phyloP scores from a whole-genome alignment of 2,797 vertebrate genomes.

The Lophura swinhoii region DNA sequence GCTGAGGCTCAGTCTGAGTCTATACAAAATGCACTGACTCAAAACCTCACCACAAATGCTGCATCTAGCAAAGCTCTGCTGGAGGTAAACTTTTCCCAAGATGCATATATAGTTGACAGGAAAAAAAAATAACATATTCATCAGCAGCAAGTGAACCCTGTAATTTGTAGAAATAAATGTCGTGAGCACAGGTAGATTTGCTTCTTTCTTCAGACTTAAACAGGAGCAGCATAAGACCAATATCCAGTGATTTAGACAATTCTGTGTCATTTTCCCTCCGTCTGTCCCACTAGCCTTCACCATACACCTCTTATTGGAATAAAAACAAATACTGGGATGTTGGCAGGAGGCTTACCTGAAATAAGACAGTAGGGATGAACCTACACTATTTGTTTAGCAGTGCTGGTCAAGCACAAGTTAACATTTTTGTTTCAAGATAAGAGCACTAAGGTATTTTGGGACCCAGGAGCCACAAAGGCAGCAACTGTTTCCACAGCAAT shows the following conservation, averaged over 20 bases:
- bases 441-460: background rate
- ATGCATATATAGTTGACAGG: background rate
- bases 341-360: background rate
- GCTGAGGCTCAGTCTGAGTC: conserved; percentile 8
- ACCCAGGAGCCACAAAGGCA: background rate
- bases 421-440: background rate
- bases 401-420: background rate
- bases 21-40: conserved; percentile 39
- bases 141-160: background rate
- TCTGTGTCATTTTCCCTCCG: background rate
- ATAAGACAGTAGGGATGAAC: background rate
- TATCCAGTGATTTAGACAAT: background rate
- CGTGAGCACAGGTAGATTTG: background rate
- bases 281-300: background rate
- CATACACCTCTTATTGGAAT: background rate
- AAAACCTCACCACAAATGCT: conserved; percentile 7
- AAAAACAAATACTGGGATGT: background rate
- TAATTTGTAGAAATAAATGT: conserved; percentile 17
- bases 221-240: background rate
- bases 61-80: conserved; percentile 9
- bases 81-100: conserved; percentile 24
- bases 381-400: background rate
- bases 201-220: conserved; percentile 14
- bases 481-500: background rate
- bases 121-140: background rate